These are phyloP conservation scores for Priocnemis perturbator DNA, from an alignment of 2,888 invertebrate genomes.

Conservation along the genomic window DNA sequence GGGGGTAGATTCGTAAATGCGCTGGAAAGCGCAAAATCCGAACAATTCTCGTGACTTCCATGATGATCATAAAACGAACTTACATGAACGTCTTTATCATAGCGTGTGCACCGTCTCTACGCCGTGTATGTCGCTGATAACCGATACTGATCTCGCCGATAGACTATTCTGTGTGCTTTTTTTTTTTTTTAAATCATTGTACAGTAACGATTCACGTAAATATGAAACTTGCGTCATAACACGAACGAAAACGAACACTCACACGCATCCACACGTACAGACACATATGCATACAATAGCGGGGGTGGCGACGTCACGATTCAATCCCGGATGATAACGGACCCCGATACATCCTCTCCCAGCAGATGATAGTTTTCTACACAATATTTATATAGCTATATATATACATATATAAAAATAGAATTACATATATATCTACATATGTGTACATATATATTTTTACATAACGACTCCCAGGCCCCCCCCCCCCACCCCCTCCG, in stretches of 20 bases:
- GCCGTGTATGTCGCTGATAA: slow-evolving; percentile 7
- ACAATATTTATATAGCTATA: slow-evolving; percentile 72
- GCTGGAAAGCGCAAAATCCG: not conserved
- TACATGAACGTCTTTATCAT: not conserved
- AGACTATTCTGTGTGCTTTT: slow-evolving; percentile 45
- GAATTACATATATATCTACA: slow-evolving; percentile 43
- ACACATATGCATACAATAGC: slow-evolving; percentile 18
- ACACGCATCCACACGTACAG: not conserved
- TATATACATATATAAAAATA: slow-evolving; percentile 55
- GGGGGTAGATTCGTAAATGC: not conserved
- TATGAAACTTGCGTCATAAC: not conserved
- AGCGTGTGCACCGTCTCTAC: slow-evolving; percentile 4
- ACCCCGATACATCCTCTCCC: slow-evolving; percentile 30
- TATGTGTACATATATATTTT: slow-evolving; percentile 58
- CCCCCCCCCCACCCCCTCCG: too few species aligned
- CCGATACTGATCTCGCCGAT: slow-evolving; percentile 60
- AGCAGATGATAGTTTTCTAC: slow-evolving; percentile 69
- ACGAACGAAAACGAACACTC: slow-evolving; percentile 6
- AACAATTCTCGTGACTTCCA: slow-evolving; percentile 11
- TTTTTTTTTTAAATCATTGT: slow-evolving; percentile 22
- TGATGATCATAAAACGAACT: slow-evolving; percentile 25
- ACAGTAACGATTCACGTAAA: slow-evolving; percentile 18
- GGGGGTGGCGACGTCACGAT: slow-evolving; percentile 42
- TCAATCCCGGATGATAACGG: slow-evolving; percentile 33
- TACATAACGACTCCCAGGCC: slow-evolving; percentile 44